Percentiles rank a stretch among this genome's conserved stretches.
Conservation (phyloP, 2,797 vertebrate species). For the Prionace glauca region DNA sequence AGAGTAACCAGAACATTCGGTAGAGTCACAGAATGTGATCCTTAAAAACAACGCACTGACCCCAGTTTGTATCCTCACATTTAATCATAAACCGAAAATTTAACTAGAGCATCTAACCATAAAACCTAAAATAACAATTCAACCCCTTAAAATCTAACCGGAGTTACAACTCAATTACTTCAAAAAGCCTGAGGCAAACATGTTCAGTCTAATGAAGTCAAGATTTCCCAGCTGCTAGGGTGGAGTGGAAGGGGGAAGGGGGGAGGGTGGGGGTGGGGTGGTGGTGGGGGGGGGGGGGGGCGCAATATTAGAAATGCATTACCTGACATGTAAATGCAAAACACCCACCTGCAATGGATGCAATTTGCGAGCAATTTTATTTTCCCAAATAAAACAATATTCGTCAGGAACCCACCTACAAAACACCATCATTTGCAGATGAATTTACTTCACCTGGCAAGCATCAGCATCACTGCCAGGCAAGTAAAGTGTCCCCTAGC, state of each 20-base stretch:
- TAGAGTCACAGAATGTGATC: background rate
- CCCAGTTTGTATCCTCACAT: constrained; percentile 27
- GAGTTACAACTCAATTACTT: constrained; percentile 75
- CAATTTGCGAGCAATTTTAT: constrained; percentile 18
- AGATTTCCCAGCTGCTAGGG: constrained; percentile 91
- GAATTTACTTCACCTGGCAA: background rate
- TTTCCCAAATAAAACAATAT: constrained; percentile 15
- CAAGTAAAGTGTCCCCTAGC: constrained; percentile 38
- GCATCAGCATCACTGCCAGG: constrained; percentile 12
- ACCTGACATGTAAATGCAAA: constrained; percentile 12
- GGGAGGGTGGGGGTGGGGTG: too few species aligned
- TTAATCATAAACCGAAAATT: constrained; percentile 34
- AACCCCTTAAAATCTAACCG: constrained; percentile 69
- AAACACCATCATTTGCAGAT: background rate
- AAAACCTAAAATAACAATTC: constrained; percentile 45
- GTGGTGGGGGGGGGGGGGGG: too few species aligned
- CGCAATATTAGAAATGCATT: constrained; percentile 29
- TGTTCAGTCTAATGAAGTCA: constrained; percentile 89
- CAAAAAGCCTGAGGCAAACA: constrained; percentile 81
- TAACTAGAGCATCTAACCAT: constrained; percentile 35
- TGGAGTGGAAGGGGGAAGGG: constrained; percentile 47
- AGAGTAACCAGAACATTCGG: background rate
- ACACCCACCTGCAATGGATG: background rate
- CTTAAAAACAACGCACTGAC: constrained; percentile 21
- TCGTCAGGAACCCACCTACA: background rate